These are phyloP conservation scores for Enoplolaimus lenunculus DNA, from an alignment of 2,888 invertebrate species.

Conservation along the genomic window DNA sequence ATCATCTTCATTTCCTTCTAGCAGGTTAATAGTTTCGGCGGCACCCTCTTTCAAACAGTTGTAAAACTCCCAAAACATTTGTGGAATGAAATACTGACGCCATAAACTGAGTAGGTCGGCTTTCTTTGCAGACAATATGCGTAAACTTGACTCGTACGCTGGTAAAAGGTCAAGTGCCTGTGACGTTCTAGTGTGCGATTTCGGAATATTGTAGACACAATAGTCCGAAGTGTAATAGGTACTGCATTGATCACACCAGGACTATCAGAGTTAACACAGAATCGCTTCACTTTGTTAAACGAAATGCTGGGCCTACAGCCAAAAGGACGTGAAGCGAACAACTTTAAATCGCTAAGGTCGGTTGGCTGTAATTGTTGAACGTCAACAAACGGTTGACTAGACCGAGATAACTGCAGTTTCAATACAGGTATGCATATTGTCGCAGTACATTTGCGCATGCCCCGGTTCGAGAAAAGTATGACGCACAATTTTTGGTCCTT, in stretches of 20 bases:
- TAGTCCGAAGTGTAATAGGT: background rate
- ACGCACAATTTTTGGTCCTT: background rate
- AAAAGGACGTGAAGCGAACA: background rate
- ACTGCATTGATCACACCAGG: background rate
- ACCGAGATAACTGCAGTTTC: background rate
- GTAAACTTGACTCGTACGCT: background rate
- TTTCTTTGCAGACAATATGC: background rate
- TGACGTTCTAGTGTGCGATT: background rate
- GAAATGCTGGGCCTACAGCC: background rate
- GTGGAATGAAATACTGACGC: background rate
- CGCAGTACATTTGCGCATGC: constrained; percentile 1
- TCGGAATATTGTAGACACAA: background rate
- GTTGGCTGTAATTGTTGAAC: background rate
- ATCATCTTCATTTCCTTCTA: background rate
- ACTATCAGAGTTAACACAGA: background rate
- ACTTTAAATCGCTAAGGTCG: background rate
- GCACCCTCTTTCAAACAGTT: no score
- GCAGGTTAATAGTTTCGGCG: no score
- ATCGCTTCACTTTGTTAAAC: background rate
- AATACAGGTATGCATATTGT: background rate
- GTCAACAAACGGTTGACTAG: background rate
- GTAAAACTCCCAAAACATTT: background rate
- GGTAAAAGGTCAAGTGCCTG: background rate
- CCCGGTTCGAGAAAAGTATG: background rate
- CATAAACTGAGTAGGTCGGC: background rate